These are phyloP conservation scores for Monochamus alternatus DNA, from an alignment of 2,888 invertebrate genomes.

Conservation along the genomic window DNA sequence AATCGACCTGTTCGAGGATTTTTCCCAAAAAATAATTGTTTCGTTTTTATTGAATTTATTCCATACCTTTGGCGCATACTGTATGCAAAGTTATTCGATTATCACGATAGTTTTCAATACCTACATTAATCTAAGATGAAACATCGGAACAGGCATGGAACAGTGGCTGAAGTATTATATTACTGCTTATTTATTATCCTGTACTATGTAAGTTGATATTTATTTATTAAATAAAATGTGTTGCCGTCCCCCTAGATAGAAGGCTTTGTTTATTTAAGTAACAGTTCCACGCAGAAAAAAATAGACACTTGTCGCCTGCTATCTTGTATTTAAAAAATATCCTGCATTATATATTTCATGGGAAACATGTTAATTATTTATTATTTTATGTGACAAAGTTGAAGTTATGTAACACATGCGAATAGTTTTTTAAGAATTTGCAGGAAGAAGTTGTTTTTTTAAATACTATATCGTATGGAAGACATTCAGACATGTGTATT, in stretches of 20 bases:
- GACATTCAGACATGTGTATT: no score
- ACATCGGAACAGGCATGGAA: not conserved
- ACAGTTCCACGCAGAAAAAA: not conserved
- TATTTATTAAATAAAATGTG: not conserved
- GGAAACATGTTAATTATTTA: conserved; percentile 17
- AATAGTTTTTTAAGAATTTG: not conserved
- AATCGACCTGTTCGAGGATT: no score
- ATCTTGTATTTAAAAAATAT: conserved; percentile 1
- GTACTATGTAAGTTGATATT: conserved; percentile 12
- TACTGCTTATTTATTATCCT: conserved; percentile 15
- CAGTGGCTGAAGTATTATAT: not conserved
- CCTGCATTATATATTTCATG: conserved; percentile 15
- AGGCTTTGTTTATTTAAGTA: conserved; percentile 2
- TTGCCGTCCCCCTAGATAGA: not conserved
- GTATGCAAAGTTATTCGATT: no score
- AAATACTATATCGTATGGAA: no score
- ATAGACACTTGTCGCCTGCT: conserved; percentile 10
- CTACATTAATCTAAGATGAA: not conserved
- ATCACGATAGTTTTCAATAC: no score
- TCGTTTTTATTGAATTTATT: no score
- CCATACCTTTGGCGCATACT: no score
- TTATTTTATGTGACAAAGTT: conserved; percentile 15
- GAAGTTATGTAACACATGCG: conserved; percentile 15
- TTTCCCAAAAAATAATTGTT: no score
- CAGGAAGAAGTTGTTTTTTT: not conserved